These are phyloP conservation scores for Philereme vetulata DNA, from an alignment of 2,888 invertebrate species.

Conservation along the genomic window DNA sequence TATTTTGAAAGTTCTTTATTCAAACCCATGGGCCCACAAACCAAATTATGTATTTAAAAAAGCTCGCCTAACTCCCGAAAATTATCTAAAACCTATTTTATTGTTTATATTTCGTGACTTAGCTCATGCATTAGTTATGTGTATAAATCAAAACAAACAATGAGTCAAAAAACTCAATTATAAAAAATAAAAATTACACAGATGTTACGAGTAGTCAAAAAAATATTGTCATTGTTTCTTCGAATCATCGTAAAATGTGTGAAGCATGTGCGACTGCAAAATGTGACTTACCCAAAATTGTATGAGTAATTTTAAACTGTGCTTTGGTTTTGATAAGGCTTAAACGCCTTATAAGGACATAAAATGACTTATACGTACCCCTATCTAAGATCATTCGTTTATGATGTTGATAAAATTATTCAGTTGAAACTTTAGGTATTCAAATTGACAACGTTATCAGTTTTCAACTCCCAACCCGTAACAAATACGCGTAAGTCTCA, in stretches of 20 bases:
- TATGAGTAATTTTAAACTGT: conserved; percentile 16
- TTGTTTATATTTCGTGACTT: background rate
- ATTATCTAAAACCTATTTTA: too few species aligned
- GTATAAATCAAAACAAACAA: conserved; percentile 11
- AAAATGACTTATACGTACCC: background rate
- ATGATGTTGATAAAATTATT: conserved; percentile 13
- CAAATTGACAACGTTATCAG: background rate
- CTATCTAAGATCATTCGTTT: conserved; percentile 1
- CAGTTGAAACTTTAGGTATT: background rate
- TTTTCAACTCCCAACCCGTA: too few species aligned
- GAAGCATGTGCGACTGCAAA: background rate
- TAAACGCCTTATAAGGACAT: conserved; percentile 10
- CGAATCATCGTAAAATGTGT: background rate
- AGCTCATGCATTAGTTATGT: conserved; percentile 2
- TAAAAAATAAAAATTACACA: background rate
- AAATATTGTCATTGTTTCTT: conserved; percentile 1
- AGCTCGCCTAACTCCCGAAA: too few species aligned
- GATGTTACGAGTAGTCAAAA: background rate
- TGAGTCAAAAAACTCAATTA: conserved; percentile 9
- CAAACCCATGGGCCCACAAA: too few species aligned
- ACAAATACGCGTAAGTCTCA: too few species aligned
- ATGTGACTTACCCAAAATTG: background rate
- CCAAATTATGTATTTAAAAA: too few species aligned
- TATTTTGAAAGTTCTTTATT: too few species aligned
- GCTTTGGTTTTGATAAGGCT: conserved; percentile 15